These are phyloP conservation scores for Phalacrocorax pelagicus DNA, from an alignment of 2,113 vertebrate genomes.

Conservation along the genomic window DNA sequence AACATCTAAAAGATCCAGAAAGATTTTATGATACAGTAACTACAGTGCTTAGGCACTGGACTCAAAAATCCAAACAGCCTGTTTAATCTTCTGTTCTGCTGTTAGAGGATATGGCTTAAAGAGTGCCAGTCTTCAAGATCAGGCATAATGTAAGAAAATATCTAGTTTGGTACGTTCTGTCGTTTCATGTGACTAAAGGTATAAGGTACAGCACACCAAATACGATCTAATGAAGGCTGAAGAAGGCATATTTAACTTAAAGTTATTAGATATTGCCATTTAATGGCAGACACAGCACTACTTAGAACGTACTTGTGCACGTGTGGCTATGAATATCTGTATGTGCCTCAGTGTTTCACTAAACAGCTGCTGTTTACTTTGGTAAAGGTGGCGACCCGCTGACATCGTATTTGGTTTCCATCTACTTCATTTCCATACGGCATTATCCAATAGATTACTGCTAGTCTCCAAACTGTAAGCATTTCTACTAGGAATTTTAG, in stretches of 20 bases:
- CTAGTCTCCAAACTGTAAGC: not conserved
- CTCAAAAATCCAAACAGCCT: not conserved
- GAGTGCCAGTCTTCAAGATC: not conserved
- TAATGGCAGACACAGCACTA: not conserved
- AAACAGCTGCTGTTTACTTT: not conserved
- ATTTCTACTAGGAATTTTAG: not conserved
- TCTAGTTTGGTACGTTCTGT: not conserved
- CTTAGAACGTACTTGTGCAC: not conserved
- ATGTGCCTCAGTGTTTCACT: not conserved
- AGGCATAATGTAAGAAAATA: not conserved
- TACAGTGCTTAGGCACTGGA: not conserved
- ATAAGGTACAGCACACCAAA: not conserved
- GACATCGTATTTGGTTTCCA: not conserved
- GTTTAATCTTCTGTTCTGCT: not conserved
- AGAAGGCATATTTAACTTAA: not conserved
- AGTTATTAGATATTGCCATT: not conserved
- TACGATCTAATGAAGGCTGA: not conserved
- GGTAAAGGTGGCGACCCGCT: not conserved
- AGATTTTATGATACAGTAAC: not conserved
- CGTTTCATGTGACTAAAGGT: not conserved
- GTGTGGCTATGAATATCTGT: not conserved
- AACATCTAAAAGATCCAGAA: not conserved
- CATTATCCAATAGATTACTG: not conserved
- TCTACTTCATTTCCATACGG: not conserved
- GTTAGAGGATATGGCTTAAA: rapidly evolving